Evolutionary conservation across 2,888 invertebrate species (phyloP), one percentile per base, ranked within the genome.

Genomic region (Hypomecis atomaria): DNA sequence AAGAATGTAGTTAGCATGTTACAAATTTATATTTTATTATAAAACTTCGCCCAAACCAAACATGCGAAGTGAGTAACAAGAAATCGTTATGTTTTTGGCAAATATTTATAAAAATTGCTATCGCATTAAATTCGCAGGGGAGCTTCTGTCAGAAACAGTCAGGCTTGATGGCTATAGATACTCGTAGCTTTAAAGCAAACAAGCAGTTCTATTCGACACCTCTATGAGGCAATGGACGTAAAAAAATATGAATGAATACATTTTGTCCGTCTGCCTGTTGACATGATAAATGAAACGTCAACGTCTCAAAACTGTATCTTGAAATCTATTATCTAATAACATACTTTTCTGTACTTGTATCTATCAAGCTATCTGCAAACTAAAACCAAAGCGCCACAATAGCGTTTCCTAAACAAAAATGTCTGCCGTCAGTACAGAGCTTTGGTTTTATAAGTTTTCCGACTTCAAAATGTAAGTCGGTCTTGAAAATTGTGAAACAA

Each of bases 231-330:
- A 23, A 23, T 3, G 23, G 3, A 23, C 7, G n/a, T 33, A 42
- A 13, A 33, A 40, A 9, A n/a, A n/a, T n/a, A 44, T 44, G 34
- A 11, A 54, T 54, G 13, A 54, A 34, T 43, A 43, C n/a, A 34
- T 43, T 42, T 11, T 4, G 10, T 54, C 38, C 7, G 34, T 43
- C 11, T 38, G 50, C 43, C n/a, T 23, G 33, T 34, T 36, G 36
- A 42, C 33, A 33, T 54, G 54, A 54, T 36, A 42, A 54, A 54
- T 54, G 33, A 44, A 34, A 3, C 11, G 54, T 43, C 43, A 54
- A 23, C 23, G 10, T 43, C 42, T 50, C 11, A 44, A 40, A 54
- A 43, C 23, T 53, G 11, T 10, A 33, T 42, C 34, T 6, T 23
- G 34, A 6, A 8, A 54, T 11, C 36, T 43, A 34, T 43, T 54